Evolutionary conservation across 2,113 vertebrate species (phyloP), one percentile per base, ranked within the genome.

Genomic region (Tretioscincus oriximinensis): DNA sequence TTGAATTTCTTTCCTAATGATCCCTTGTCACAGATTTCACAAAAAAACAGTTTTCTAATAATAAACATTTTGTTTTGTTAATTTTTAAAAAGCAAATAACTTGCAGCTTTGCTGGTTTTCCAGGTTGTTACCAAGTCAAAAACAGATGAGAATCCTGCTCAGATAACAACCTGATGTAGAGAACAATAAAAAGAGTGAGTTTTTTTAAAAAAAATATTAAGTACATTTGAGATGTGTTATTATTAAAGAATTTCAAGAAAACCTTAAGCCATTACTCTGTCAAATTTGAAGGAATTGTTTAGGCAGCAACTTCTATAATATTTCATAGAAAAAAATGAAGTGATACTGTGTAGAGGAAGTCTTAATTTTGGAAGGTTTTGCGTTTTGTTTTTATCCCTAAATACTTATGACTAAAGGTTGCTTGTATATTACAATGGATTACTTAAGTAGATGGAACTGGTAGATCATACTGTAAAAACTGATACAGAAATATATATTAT

Each of bases 101-200:
- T 41, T 29, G 16, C 24, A 1, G 73, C 87, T 89, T 89, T 86
- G 66, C 83, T 89, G 18, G 77, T 14, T 90, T 93, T 73, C 31
- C 85, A 93, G 91, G 73, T 86, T 81, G 6, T 16, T 45, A 29
- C 47, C 81, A 87, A 51, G 51, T 76, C 90, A 86, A 88, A 63
- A 82, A 76, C 29, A 74, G 35, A 77, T 63, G 86, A 76, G 84
- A 76, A 35, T 84, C 80, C 70, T 81, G 76, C 73, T 7, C 45
- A 84, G 78, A 87, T 87, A 51, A 81, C 80, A 76, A 83, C 86
- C 47, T 89, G 72, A 79, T 79, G 76, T 60, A 71, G 88, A 87
- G 68, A 6, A 45, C 51, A 66, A 60, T 58, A 49, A 64, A 73
- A 91, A 90, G 86, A 31, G 90, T 93, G 75, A 49, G 84, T 85